phyloP scores from a whole-genome alignment of 1,140 invertebrate species.

The Drosophila ercepeae region DNA sequence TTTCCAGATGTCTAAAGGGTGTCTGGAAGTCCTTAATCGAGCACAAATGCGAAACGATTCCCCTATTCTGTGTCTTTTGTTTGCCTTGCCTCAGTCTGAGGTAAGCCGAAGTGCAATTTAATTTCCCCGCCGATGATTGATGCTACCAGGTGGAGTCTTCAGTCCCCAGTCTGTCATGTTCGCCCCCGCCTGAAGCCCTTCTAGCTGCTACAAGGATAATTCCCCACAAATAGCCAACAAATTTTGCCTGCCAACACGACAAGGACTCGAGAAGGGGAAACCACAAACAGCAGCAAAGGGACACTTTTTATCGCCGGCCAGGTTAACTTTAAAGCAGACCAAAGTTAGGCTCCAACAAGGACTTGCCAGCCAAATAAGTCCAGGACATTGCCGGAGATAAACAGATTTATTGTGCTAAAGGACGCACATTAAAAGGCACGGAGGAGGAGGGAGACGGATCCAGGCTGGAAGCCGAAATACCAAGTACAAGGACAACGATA shows the following conservation, averaged over 20 bases:
- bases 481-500: conserved; percentile 33
- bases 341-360: conserved; percentile 15
- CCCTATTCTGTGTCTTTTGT: conserved; percentile 2
- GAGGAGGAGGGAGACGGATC: conserved; percentile 3
- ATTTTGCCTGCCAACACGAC: conserved; percentile 49
- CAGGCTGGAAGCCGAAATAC: conserved; percentile 8
- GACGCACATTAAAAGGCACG: conserved; percentile 52
- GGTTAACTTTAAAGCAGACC: conserved; percentile 59
- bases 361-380: conserved; percentile 18
- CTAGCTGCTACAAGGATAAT: conserved; percentile 35
- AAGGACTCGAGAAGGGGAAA: conserved; percentile 4
- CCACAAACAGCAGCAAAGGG: conserved; percentile 18
- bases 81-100: conserved; percentile 10
- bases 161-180: conserved; percentile 15
- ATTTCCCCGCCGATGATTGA: conserved; percentile 43
- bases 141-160: conserved; percentile 40
- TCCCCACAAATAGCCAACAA: conserved; percentile 60
- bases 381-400: conserved; percentile 69
- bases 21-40: background rate
- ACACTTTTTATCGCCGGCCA: conserved; percentile 32
- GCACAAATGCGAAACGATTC: background rate
- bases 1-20: background rate
- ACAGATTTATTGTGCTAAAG: conserved; percentile 75
- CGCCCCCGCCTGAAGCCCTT: background rate
- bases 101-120: conserved; percentile 48